Evolutionary conservation across 2,797 vertebrate species (phyloP).

Genomic region (Coregonus suidteri): DNA sequence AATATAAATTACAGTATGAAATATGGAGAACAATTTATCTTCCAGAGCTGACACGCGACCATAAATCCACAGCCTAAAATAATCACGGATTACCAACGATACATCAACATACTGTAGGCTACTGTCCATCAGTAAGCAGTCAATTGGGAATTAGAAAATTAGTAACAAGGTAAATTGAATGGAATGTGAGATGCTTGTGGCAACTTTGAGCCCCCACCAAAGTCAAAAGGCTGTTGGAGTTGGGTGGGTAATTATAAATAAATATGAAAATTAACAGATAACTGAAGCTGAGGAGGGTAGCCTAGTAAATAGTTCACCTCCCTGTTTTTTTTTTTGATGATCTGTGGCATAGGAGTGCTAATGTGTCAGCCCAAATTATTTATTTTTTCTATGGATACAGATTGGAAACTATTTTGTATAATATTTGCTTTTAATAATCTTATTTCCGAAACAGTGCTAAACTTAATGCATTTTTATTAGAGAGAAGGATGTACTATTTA

Average conservation of each 20-base stretch:
- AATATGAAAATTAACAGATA: slow-evolving; percentile 32
- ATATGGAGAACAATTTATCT: slow-evolving; percentile 78
- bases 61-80: slow-evolving; percentile 76
- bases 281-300: slow-evolving; percentile 27
- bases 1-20: slow-evolving; percentile 77
- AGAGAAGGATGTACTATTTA: slow-evolving; percentile 55
- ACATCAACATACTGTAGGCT: slow-evolving; percentile 65
- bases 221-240: slow-evolving; percentile 49
- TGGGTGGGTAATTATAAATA: no score
- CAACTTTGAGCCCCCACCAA: slow-evolving; percentile 30
- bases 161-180: slow-evolving; percentile 69
- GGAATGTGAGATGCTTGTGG: slow-evolving; percentile 51
- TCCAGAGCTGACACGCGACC: slow-evolving; percentile 67
- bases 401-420: slow-evolving; percentile 77
- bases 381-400: slow-evolving; percentile 75
- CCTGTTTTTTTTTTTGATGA: slow-evolving; percentile 68
- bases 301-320: slow-evolving; percentile 48
- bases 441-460: slow-evolving; percentile 65
- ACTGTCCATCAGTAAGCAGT: slow-evolving; percentile 78
- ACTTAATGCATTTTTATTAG: slow-evolving; percentile 58
- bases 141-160: slow-evolving; percentile 80
- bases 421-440: slow-evolving; percentile 86
- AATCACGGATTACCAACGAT: slow-evolving; percentile 70
- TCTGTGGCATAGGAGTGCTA: slow-evolving; percentile 67
- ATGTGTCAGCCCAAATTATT: slow-evolving; percentile 53